phyloP scores from a whole-genome alignment of 2,888 invertebrate species.

The Pristionchus mayeri region DNA sequence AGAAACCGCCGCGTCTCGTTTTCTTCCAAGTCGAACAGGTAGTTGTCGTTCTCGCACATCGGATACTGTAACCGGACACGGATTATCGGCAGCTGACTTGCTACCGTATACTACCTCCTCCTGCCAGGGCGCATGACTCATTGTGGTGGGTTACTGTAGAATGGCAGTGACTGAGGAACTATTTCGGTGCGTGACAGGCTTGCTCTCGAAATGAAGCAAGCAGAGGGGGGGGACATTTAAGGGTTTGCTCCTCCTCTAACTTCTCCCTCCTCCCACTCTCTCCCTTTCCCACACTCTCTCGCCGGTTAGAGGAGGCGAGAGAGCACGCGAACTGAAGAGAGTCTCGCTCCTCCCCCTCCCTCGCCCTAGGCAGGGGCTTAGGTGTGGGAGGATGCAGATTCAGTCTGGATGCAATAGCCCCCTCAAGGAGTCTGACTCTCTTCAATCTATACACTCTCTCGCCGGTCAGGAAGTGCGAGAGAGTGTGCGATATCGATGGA shows the following conservation, averaged over 20 bases:
- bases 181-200: neutral
- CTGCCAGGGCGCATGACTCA: neutral
- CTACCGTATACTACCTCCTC: neutral
- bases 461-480: neutral
- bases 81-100: neutral
- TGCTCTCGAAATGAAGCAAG: neutral
- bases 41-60: slow-evolving; percentile 45
- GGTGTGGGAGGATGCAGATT: neutral
- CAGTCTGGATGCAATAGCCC: neutral
- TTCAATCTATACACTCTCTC: neutral
- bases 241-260: too few species aligned
- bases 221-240: neutral
- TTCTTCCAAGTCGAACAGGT: slow-evolving; percentile 22
- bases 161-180: neutral
- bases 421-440: too few species aligned
- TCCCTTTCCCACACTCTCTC: too few species aligned
- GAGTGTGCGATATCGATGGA: too few species aligned
- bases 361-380: neutral
- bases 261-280: too few species aligned
- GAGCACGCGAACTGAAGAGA: neutral
- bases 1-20: neutral
- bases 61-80: slow-evolving; percentile 6
- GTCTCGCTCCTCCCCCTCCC: neutral
- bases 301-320: neutral
- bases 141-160: too few species aligned